Evolutionary conservation across 2,797 vertebrate species (phyloP).

Genomic region (Florisuga fusca): DNA sequence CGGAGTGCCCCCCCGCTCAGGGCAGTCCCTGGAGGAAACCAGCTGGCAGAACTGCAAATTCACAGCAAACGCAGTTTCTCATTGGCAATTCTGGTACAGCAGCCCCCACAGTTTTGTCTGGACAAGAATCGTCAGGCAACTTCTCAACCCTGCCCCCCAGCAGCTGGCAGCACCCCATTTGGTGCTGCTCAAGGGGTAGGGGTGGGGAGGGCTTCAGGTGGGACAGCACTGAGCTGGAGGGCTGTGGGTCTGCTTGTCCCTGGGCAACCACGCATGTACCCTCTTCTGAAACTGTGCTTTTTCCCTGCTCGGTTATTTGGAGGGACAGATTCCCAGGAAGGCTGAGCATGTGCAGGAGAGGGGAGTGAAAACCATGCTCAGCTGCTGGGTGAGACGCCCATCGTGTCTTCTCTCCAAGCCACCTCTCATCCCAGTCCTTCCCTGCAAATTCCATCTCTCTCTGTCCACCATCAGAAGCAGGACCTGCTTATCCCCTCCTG

Average conservation of each 20-base stretch:
- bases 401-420: background rate
- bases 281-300: background rate
- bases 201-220: background rate
- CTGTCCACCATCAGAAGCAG: background rate
- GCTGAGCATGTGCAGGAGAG: background rate
- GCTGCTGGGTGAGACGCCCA: background rate
- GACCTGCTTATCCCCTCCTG: background rate
- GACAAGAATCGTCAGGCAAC: rapidly evolving
- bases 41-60: background rate
- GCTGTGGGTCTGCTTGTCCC: background rate
- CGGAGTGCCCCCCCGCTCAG: background rate
- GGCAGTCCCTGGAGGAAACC: background rate
- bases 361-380: background rate
- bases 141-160: rapidly evolving
- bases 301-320: background rate
- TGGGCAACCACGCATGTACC: rapidly evolving
- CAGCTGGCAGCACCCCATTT: rapidly evolving
- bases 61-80: background rate
- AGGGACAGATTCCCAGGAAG: background rate
- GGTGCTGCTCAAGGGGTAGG: background rate
- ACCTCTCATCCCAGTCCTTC: background rate
- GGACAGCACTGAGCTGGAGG: background rate
- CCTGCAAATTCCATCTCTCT: background rate
- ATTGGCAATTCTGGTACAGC: background rate
- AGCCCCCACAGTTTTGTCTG: background rate